Conservation (phyloP, 2,113 vertebrate species). For the Cyprinodon tularosa region DNA sequence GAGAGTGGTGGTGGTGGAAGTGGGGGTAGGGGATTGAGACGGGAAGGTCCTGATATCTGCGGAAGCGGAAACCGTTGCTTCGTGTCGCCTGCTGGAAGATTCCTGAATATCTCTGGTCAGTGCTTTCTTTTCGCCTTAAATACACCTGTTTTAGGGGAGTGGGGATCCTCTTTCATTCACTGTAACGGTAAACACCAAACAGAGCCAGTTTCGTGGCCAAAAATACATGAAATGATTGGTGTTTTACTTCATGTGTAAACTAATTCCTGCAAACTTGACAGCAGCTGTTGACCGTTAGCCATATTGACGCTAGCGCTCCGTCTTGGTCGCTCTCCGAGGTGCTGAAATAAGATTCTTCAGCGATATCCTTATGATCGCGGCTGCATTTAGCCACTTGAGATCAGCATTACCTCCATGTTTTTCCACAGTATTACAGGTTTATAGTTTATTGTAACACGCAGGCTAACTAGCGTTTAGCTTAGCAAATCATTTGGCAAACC, state of each 20-base stretch:
- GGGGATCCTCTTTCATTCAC: rapidly evolving
- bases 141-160: rapidly evolving
- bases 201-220: rapidly evolving
- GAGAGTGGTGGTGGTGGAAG: not conserved
- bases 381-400: not conserved
- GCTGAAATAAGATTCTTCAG: slow-evolving; percentile 50
- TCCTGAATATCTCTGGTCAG: slow-evolving; percentile 49
- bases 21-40: slow-evolving; percentile 23
- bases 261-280: slow-evolving; percentile 8
- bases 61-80: slow-evolving; percentile 64
- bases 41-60: slow-evolving; percentile 33
- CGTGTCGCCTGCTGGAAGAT: slow-evolving; percentile 52
- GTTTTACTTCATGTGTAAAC: not conserved
- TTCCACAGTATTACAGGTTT: not conserved
- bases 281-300: slow-evolving; percentile 37
- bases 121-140: slow-evolving; percentile 8
- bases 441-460: not conserved
- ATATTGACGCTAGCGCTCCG: slow-evolving; percentile 35
- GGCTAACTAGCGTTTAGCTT: slow-evolving; percentile 53
- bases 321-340: slow-evolving; percentile 73
- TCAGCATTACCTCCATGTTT: not conserved
- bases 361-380: not conserved
- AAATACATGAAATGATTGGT: rapidly evolving
- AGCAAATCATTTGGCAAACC: slow-evolving; percentile 24
- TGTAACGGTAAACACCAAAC: rapidly evolving